These are phyloP conservation scores for Lepus timidus DNA, from an alignment of 2,113 vertebrate genomes.

Conservation along the genomic window DNA sequence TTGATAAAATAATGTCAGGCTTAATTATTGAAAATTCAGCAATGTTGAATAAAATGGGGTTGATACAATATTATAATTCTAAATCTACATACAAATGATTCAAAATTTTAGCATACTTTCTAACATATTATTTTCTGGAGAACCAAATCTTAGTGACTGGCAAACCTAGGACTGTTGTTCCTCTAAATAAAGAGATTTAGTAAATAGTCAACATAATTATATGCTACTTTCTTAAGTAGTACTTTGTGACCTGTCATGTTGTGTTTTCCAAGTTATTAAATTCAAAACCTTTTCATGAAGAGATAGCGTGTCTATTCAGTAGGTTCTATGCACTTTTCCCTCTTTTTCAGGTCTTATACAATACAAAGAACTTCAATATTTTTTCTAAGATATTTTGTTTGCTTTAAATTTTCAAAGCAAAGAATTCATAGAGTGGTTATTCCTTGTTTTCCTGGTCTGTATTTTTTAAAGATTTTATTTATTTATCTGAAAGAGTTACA, in stretches of 20 bases:
- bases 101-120: background rate
- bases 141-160: conserved; percentile 18
- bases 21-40: background rate
- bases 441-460: background rate
- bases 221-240: background rate
- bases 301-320: background rate
- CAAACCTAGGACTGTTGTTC: background rate
- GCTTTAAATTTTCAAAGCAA: background rate
- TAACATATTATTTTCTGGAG: background rate
- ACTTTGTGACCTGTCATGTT: background rate
- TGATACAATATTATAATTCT: background rate
- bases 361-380: background rate
- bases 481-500: no score
- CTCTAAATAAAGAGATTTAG: background rate
- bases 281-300: background rate
- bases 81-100: background rate
- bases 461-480: no score
- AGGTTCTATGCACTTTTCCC: background rate
- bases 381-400: background rate
- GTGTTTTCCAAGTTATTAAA: background rate
- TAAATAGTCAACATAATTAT: background rate
- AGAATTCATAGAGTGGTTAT: background rate
- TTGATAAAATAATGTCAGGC: background rate
- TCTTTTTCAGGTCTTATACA: background rate
- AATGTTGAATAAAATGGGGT: background rate